Evolutionary conservation across 2,888 invertebrate species (phyloP), one percentile per base, ranked within the genome.

Genomic region (Allacma fusca): DNA sequence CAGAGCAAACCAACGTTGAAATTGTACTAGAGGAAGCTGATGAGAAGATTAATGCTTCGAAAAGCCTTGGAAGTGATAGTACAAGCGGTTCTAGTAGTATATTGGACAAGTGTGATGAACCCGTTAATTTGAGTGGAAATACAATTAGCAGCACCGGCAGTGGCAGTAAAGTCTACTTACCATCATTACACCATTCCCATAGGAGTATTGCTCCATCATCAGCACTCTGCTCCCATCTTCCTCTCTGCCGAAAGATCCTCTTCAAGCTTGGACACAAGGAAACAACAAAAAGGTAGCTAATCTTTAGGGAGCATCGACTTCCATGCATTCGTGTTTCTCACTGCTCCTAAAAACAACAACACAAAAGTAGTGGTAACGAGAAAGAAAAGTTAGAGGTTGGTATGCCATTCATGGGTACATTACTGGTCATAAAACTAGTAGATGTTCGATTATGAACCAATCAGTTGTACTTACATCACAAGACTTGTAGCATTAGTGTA

Each of bases 181-280:
- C 68, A 34, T 21, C 40, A 1, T 21, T 23, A 21, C n/a, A 21
- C 1, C 23, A 13, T 23, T 29, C 24, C n/a, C n/a, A 23, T 1
- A 16, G 40, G 16, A 23, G 40, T 23, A 21, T 23, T 1, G 23
- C 21, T 34, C 21, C 68, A 19, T n/a, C 34, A 28, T 68, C 68
- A 1, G 68, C 21, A 1, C 68, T 68, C 68, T 68, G 68, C 68
- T 68, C 68, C 5, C 68, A 68, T 19, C 68, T 68, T 40, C 68
- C 68, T 7, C 1, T 68, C 68, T 68, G 68, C 68, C 34, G 40
- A 7, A 29, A 34, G 21, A 34, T 68, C 40, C 40, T 68, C 68
- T 21, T 40, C 68, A 68, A 68, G 23, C 40, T n/a, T 23, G 68
- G 40, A 68, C 34, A 68, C 21, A 34, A 29, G 9, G 40, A n/a